Evolutionary conservation across 1,140 invertebrate species (phyloP).

Genomic region (Panagrolaimus sp.): DNA sequence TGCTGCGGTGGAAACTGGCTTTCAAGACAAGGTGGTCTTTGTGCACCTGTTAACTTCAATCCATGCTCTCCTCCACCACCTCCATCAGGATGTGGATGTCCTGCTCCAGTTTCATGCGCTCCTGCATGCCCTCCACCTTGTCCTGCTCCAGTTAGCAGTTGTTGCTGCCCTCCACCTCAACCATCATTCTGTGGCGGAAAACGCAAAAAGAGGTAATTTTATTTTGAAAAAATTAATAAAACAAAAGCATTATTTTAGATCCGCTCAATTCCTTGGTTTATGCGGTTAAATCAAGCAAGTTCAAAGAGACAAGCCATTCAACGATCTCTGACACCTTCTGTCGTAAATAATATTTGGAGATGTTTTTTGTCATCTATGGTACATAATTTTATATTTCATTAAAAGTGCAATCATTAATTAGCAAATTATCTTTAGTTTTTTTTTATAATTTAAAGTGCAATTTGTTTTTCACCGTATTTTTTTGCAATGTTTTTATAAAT

Average conservation of each 20-base stretch:
- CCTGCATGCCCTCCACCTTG: background rate
- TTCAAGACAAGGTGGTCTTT: conserved; percentile 19
- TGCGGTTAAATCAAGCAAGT: background rate
- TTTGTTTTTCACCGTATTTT: too few relatives aligned
- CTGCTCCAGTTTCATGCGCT: background rate
- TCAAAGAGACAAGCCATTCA: too few relatives aligned
- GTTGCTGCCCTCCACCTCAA: conserved; percentile 8
- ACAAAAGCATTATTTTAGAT: background rate
- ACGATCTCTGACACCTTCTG: too few relatives aligned
- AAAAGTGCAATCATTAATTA: too few relatives aligned
- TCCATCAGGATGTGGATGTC: background rate
- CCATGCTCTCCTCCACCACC: conserved; percentile 20
- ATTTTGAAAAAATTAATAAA: background rate
- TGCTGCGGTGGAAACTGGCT: conserved; percentile 27
- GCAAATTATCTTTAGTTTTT: too few relatives aligned
- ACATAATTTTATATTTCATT: too few relatives aligned
- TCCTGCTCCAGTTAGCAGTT: background rate
- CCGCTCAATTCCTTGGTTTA: conserved; percentile 7
- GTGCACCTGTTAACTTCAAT: conserved; percentile 23
- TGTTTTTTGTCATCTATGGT: too few relatives aligned
- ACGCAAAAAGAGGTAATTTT: background rate
- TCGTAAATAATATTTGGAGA: too few relatives aligned
- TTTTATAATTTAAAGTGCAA: too few relatives aligned
- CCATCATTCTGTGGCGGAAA: conserved; percentile 13
- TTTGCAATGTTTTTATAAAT: too few relatives aligned